Conservation (phyloP, 2,113 vertebrate genomes). For the Vimba vimba region DNA sequence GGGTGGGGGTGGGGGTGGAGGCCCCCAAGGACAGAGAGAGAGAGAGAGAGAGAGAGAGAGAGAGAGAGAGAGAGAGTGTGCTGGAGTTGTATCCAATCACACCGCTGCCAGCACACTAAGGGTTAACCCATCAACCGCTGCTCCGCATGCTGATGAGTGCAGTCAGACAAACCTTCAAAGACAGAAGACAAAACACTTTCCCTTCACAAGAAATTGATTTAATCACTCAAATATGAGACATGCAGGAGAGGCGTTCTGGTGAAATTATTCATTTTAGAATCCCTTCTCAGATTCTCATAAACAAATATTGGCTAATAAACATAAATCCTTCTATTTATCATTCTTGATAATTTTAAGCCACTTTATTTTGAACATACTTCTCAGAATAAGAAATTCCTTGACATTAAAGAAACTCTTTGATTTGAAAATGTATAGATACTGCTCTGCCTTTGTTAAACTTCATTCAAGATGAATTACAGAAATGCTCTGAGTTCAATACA, state of each 20-base stretch:
- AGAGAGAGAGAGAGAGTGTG: constrained; percentile 19
- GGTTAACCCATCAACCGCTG: constrained; percentile 53
- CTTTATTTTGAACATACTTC: not conserved
- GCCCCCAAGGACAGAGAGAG: constrained; percentile 58
- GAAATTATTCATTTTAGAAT: constrained; percentile 29
- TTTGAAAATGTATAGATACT: not conserved
- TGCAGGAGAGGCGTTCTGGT: constrained; percentile 2
- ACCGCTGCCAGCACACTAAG: constrained; percentile 37
- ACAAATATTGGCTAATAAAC: constrained; percentile 25
- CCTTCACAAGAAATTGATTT: constrained; percentile 30
- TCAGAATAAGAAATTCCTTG: not conserved
- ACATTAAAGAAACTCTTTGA: not conserved
- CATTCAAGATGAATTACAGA: not conserved
- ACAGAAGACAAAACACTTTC: constrained; percentile 36
- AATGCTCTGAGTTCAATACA: not conserved
- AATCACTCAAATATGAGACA: constrained; percentile 32
- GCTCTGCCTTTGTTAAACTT: not conserved
- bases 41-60: constrained; percentile 31
- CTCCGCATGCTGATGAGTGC: constrained; percentile 43
- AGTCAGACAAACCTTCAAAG: constrained; percentile 41
- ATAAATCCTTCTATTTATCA: constrained; percentile 27
- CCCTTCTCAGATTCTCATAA: constrained; percentile 10
- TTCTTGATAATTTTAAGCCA: not conserved
- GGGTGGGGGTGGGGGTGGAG: constrained; percentile 42
- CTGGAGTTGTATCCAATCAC: constrained; percentile 45